A percentile compares a stretch with the other conserved stretches of the same genome.
Conservation (phyloP, 92 coral and sea anemone genomes). For the Phenganax subtilis region DNA sequence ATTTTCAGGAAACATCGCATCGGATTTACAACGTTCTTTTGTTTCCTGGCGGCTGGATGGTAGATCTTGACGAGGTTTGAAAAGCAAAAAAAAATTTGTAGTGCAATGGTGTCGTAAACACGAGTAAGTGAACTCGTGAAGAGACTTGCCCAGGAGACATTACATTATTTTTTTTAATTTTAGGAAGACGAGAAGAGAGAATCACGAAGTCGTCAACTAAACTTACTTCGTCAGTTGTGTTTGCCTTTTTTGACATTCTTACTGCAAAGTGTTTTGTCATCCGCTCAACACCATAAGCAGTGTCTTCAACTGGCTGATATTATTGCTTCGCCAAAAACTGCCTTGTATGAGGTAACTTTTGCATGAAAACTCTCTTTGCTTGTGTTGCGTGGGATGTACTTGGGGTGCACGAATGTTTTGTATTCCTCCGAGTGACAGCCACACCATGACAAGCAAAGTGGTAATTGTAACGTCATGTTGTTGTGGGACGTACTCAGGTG, state of each 20-base stretch:
- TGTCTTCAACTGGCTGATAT: slow-evolving; percentile 85
- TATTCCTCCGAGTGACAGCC: background rate
- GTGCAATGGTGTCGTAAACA: too few relatives aligned
- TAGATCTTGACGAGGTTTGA: slow-evolving; percentile 57
- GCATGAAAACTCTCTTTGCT: background rate
- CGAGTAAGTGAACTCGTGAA: too few relatives aligned
- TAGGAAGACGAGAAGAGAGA: slow-evolving; percentile 62
- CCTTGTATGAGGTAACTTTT: slow-evolving; percentile 67
- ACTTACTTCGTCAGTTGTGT: slow-evolving; percentile 82
- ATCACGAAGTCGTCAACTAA: slow-evolving; percentile 66
- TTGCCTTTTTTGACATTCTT: slow-evolving; percentile 76
- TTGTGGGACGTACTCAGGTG: too few relatives aligned
- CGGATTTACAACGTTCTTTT: slow-evolving; percentile 84
- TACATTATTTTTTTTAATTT: background rate
- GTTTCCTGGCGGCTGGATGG: slow-evolving; percentile 99
- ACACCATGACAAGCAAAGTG: too few relatives aligned
- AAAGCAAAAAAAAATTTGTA: too few relatives aligned
- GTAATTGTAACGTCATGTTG: too few relatives aligned
- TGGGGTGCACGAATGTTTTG: background rate
- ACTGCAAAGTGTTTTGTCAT: slow-evolving; percentile 73
- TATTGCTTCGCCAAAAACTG: slow-evolving; percentile 75
- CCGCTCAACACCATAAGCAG: slow-evolving; percentile 75
- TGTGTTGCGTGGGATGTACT: too few relatives aligned
- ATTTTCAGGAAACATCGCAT: slow-evolving; percentile 66
- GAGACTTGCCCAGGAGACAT: too few relatives aligned